Base-by-base conservation (phyloP, 2,888 invertebrate genomes). In the Drosophila mettleri region DNA sequence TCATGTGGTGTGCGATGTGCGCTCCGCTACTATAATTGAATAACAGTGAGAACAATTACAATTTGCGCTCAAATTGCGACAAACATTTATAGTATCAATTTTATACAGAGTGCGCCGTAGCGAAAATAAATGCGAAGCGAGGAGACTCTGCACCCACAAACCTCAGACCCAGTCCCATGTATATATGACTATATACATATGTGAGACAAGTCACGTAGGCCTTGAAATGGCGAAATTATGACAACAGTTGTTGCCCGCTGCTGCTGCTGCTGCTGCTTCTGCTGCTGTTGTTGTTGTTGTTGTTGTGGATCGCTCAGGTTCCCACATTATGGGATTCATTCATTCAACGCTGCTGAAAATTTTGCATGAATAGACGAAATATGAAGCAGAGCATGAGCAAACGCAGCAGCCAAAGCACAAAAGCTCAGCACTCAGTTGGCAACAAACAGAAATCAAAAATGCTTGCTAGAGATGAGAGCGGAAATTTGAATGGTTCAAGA, bases 181-280 rank as follows among this genome's bases (percentile, higher is more conserved):
- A 22, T 82, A 69, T 24, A 14, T 24, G 12, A 12, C 14, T 6
- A 27, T 33, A 33, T 33, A 34, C 34, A 34, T 22, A 52, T 85
- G 88, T 88, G 85, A 88, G 84, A 73, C 79, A 75, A 88, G 85
- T 86, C 85, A 86, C 85, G 85, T 86, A 86, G 85, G 85, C 85
- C 88, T 88, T 88, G 88, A 88, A 88, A 78, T 70, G 49, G 74
- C 63, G 64, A 82, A 85, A 76, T 81, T 80, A 55, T 79, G 77
- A 83, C 80, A 74, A 34, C 24, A 36, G 70, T 38, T 39, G 68
- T 24, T 52, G 52, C 36, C 18, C 16, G 36, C n/a, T 16, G n/a
- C 18, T 27, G 51, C 20, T 62, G 53, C 27, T 20, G 38, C 9
- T 39, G 46, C 6, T 62, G 53, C 27, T 20, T 34, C 9, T 39